Evolutionary conservation across 2,888 invertebrate species (phyloP).

Genomic region (Silvanus unidentatus): DNA sequence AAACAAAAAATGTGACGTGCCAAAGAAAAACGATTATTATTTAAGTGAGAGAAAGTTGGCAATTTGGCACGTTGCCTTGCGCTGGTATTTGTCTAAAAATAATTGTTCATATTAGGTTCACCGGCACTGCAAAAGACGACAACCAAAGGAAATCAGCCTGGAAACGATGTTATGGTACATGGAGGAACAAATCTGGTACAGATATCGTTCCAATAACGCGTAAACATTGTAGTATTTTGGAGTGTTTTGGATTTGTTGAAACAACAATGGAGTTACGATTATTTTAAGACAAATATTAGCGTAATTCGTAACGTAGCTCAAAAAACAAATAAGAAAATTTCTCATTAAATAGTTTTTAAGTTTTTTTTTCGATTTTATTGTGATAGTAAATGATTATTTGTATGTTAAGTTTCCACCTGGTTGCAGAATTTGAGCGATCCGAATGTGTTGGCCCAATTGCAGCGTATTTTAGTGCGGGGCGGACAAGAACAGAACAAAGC

Average conservation of each 20-base stretch:
- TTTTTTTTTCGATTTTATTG: conserved; percentile 13
- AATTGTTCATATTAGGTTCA: conserved; percentile 46
- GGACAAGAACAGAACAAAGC: conserved; percentile 40
- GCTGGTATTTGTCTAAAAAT: conserved; percentile 45
- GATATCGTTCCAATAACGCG: conserved; percentile 21
- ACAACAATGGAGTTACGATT: no score
- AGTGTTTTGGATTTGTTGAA: no score
- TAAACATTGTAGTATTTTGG: no score
- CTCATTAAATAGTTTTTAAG: no score
- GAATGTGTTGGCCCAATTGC: conserved; percentile 52
- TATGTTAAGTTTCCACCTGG: no score
- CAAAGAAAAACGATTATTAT: conserved; percentile 21
- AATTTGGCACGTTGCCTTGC: conserved; percentile 42
- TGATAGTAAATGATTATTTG: no score
- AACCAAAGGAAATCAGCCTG: conserved; percentile 42
- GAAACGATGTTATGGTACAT: conserved; percentile 35
- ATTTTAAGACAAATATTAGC: no score
- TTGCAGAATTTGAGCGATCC: conserved; percentile 38
- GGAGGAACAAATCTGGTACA: conserved; percentile 42
- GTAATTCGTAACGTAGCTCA: no score
- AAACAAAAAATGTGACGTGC: conserved; percentile 34
- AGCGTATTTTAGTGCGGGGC: conserved; percentile 52
- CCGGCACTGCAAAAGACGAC: conserved; percentile 46
- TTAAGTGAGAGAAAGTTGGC: no score
- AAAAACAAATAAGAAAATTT: no score